Conservation (phyloP, 2,113 vertebrate genomes). For the Elaphurus davidianus region DNA sequence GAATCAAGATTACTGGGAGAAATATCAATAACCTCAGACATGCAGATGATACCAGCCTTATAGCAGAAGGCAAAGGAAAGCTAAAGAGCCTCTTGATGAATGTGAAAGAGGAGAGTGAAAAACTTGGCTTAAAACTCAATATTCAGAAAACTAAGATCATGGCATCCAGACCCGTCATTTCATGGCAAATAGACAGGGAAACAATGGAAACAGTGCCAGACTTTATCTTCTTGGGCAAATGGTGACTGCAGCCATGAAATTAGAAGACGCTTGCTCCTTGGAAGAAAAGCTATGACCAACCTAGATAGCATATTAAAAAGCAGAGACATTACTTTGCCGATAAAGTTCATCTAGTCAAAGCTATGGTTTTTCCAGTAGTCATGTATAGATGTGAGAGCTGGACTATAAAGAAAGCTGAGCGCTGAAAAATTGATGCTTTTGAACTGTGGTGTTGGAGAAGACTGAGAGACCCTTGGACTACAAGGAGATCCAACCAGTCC, state of each 20-base stretch:
- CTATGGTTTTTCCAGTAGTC: background rate
- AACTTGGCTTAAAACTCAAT: background rate
- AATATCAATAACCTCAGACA: background rate
- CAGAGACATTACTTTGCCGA: background rate
- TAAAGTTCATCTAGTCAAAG: background rate
- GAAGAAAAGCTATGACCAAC: background rate
- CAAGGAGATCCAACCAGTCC: background rate
- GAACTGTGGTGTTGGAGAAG: background rate
- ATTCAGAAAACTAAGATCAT: background rate
- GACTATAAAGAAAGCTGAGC: background rate
- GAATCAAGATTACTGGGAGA: background rate
- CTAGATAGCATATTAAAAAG: background rate
- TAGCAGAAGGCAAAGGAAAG: background rate
- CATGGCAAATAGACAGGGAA: background rate
- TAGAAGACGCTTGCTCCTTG: background rate
- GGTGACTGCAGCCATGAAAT: background rate
- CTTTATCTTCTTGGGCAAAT: background rate
- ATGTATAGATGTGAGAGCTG: background rate
- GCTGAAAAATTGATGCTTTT: background rate
- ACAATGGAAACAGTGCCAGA: background rate
- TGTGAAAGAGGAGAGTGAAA: background rate
- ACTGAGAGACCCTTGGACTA: background rate
- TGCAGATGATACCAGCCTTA: background rate
- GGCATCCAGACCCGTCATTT: background rate
- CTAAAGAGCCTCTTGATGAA: background rate